A percentile compares a stretch with the other conserved stretches of the same genome.
Evolutionary conservation across 1,140 invertebrate species (phyloP).

Genomic region (Brachionus angularis): DNA sequence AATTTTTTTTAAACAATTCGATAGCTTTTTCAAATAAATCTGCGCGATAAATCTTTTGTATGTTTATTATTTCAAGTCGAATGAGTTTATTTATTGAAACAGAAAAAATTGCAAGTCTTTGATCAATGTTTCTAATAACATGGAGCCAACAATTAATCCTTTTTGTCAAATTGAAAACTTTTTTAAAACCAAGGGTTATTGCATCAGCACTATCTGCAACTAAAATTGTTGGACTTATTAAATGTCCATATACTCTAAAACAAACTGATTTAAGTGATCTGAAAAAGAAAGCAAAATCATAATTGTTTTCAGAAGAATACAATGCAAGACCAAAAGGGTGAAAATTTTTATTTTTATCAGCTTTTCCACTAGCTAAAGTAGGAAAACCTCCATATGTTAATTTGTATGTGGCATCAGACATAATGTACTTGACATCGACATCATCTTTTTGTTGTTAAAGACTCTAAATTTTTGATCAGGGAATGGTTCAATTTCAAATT

Average conservation of each 20-base stretch:
- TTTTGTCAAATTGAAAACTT: background rate
- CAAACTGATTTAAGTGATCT: too few species aligned
- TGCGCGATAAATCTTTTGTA: background rate
- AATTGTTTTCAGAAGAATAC: background rate
- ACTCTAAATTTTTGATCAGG: constrained; percentile 30
- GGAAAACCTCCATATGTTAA: background rate
- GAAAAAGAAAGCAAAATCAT: background rate
- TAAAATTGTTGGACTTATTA: too few species aligned
- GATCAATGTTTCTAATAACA: background rate
- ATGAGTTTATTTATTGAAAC: background rate
- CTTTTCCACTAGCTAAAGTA: background rate
- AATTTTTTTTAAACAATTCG: background rate
- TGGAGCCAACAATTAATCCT: background rate
- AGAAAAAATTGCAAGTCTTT: background rate
- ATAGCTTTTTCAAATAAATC: background rate
- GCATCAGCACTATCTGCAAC: background rate
- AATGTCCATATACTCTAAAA: too few species aligned
- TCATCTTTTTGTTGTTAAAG: constrained; percentile 21
- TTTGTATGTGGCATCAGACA: constrained; percentile 8
- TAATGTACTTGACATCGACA: constrained; percentile 1
- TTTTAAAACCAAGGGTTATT: background rate
- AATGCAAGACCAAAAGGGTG: constrained; percentile 3
- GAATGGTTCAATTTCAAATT: constrained; percentile 20
- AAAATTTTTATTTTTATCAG: constrained; percentile 9
- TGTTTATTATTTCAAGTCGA: background rate